A percentile compares a stretch with the other conserved stretches of the same genome.
phyloP scores from a whole-genome alignment of 2,113 vertebrate species.

The Alaudala cheleensis region DNA sequence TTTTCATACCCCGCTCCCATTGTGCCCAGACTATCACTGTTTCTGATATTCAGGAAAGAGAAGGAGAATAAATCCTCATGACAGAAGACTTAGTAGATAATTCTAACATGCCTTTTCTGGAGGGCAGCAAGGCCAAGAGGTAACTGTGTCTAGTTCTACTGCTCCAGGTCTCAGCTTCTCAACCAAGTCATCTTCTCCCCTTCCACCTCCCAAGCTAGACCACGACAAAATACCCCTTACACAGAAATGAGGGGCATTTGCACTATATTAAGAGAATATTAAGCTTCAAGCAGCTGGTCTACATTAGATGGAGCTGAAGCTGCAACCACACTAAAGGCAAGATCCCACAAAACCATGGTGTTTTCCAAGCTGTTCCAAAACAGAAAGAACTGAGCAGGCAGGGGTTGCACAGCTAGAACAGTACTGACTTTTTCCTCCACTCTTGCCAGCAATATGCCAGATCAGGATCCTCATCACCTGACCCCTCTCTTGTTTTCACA shows the following conservation, averaged over 20 bases:
- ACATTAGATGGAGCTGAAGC: background rate
- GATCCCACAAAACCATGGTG: fast-evolving
- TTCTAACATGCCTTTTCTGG: background rate
- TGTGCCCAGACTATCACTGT: fast-evolving
- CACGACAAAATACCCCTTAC: background rate
- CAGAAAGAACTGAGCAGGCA: background rate
- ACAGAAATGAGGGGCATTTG: background rate
- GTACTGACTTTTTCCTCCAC: background rate
- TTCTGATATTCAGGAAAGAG: background rate
- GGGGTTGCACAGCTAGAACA: fast-evolving
- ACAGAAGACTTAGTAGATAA: background rate
- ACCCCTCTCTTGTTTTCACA: background rate
- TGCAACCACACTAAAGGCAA: background rate
- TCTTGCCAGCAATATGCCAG: background rate
- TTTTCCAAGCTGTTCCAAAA: background rate
- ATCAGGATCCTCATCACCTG: background rate
- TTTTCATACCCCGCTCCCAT: background rate
- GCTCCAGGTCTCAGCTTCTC: background rate
- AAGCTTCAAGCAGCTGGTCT: background rate
- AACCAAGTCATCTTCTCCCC: fast-evolving
- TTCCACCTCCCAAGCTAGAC: background rate
- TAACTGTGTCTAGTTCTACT: fast-evolving
- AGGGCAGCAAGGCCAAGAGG: background rate
- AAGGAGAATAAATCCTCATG: background rate
- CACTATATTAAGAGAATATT: background rate